These are phyloP conservation scores for Ditula angustiorana DNA, from an alignment of 2,888 invertebrate genomes.

Conservation along the genomic window DNA sequence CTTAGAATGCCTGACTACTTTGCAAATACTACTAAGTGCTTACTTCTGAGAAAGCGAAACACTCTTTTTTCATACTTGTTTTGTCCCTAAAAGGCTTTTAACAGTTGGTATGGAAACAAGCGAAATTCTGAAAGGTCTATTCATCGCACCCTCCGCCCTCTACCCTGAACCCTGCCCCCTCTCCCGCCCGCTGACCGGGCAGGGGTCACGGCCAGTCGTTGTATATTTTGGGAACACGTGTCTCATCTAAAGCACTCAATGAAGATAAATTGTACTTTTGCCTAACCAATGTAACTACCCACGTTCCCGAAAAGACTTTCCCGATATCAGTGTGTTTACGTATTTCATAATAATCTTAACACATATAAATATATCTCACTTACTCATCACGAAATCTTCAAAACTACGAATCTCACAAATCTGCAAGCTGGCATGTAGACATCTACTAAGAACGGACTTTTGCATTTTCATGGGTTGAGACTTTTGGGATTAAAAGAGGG, in stretches of 20 bases:
- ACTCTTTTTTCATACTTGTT: conserved; percentile 5
- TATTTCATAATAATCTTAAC: too few species aligned
- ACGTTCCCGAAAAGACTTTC: neutral
- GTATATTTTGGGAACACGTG: conserved; percentile 67
- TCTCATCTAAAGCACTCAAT: conserved; percentile 45
- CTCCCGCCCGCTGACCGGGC: conserved; percentile 65
- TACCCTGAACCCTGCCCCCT: conserved; percentile 34
- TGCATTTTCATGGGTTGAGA: too few species aligned
- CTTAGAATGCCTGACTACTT: conserved; percentile 50
- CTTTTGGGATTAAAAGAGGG: too few species aligned
- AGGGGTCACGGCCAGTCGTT: conserved; percentile 75
- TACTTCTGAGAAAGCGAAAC: conserved; percentile 34
- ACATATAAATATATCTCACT: too few species aligned
- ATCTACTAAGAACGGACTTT: too few species aligned
- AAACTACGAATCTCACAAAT: too few species aligned
- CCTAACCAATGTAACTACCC: neutral
- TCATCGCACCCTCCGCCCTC: conserved; percentile 45
- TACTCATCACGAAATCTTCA: too few species aligned
- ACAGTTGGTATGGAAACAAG: conserved; percentile 51
- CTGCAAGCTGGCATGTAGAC: too few species aligned
- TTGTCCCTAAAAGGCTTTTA: conserved; percentile 49
- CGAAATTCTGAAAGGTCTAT: conserved; percentile 54
- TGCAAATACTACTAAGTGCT: conserved; percentile 56
- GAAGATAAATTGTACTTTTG: conserved; percentile 16
- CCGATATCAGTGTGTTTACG: neutral